These are phyloP conservation scores for Macrobrachium rosenbergii DNA, from an alignment of 1,140 invertebrate species.

Conservation along the genomic window DNA sequence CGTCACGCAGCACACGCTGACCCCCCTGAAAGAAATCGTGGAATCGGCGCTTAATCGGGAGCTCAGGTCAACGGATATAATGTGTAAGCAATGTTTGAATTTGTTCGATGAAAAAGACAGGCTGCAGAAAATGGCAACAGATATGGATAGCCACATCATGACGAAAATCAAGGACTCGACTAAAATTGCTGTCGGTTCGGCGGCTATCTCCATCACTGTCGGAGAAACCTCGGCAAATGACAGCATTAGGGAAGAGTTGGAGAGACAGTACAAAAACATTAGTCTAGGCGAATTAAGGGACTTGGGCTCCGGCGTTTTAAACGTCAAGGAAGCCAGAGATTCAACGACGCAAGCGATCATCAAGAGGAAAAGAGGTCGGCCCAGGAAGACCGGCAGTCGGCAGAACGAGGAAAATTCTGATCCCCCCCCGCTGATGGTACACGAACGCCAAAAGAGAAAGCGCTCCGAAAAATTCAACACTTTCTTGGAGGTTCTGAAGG, in stretches of 20 bases:
- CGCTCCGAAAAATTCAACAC: conserved; percentile 55
- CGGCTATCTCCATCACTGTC: conserved; percentile 39
- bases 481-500: conserved; percentile 56
- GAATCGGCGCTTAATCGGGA: conserved; percentile 25
- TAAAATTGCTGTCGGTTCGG: neutral
- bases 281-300: neutral
- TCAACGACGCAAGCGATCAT: neutral
- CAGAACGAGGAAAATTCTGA: neutral
- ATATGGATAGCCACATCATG: conserved; percentile 43
- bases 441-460: conserved; percentile 55
- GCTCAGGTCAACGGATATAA: conserved; percentile 29
- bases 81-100: conserved; percentile 37
- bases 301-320: neutral
- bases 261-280: conserved; percentile 45
- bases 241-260: conserved; percentile 37
- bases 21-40: conserved; percentile 38
- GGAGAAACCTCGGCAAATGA: conserved; percentile 29
- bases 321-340: neutral
- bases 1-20: conserved; percentile 34
- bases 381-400: neutral
- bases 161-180: conserved; percentile 45
- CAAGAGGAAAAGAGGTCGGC: conserved; percentile 35
- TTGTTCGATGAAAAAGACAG: conserved; percentile 49
- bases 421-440: conserved; percentile 52
- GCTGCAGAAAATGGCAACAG: conserved; percentile 50